Evolutionary conservation across 2,888 invertebrate species (phyloP).

Genomic region (Caenorhabditis doughertyi): DNA sequence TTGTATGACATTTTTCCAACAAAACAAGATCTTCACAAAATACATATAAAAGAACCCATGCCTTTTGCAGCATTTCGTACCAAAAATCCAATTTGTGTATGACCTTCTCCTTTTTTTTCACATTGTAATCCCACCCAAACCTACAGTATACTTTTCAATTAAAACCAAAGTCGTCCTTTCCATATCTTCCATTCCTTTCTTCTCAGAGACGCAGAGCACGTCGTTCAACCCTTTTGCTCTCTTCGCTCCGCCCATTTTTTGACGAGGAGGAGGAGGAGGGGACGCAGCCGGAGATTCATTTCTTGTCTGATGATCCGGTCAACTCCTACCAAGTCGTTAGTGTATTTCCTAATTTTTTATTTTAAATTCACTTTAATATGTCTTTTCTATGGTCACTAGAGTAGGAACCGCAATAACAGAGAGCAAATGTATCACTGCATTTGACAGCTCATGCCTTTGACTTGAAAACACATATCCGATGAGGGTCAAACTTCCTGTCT

Average conservation of each 20-base stretch:
- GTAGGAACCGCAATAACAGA: neutral
- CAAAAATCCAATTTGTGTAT: neutral
- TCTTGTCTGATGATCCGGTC: conserved; percentile 41
- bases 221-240: conserved; percentile 56
- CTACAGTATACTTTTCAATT: conserved; percentile 58
- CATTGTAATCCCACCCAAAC: too few relatives aligned
- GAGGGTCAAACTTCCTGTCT: conserved; percentile 9
- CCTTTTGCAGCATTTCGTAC: neutral
- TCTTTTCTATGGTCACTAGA: neutral
- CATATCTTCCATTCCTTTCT: neutral
- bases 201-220: conserved; percentile 50
- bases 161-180: conserved; percentile 23
- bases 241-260: conserved; percentile 59
- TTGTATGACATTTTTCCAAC: neutral
- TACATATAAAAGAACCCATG: too few relatives aligned
- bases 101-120: too few relatives aligned
- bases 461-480: neutral
- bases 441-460: conserved; percentile 9
- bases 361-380: neutral
- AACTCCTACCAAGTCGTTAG: neutral
- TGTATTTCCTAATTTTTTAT: neutral
- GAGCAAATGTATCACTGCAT: neutral
- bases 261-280: conserved; percentile 22
- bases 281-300: conserved; percentile 55
- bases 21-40: neutral